Evolutionary conservation across 2,888 invertebrate genomes (phyloP), one percentile per base, ranked within the genome.

Genomic region (Chydorus sphaericus): DNA sequence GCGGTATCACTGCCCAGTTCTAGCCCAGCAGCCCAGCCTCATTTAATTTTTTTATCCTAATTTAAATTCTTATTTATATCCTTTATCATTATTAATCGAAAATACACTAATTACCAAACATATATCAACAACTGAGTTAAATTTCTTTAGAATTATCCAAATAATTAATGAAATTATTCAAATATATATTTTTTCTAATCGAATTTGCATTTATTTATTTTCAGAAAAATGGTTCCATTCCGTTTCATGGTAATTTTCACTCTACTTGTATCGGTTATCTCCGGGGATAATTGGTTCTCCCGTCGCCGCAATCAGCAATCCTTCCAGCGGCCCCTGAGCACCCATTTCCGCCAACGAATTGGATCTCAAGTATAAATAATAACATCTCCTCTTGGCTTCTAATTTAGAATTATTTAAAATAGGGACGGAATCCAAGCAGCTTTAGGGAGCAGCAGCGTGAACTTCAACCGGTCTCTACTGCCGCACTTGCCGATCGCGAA

Each of bases 301-400:
- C 44, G 44, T 26, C 44, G 44, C 44, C 44, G 44, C 11, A 44
- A 26, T 26, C 14, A 38, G 38, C 44, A 44, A 44, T 14, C 20
- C 4, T 44, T 20, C 36, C 52, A 36, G n/a, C 33, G 52, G 6
- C 23, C 31, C 14, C 8, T 30, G 16, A 52, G 23, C 23, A 36
- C 52, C 3, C n/a, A 36, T n/a, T 52, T 52, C 52, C 52, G 52
- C 16, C 52, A 52, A n/a, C 52, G 52, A 14, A 16, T 52, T 26
- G 52, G 52, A 20, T 23, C 36, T 52, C 52, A 33, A 36, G 52
- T 52, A 36, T 29, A 18, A 18, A 23, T 26, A 16, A 39, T 14
- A 10, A 39, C 7, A 38, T n/a, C 20, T 2, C 39, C 14, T 7
- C n/a, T n/a, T n/a, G n/a, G n/a, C n/a, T n/a, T n/a, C n/a, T n/a